phyloP scores from a whole-genome alignment of 2,113 vertebrate genomes.

The Dipodomys stephensi region DNA sequence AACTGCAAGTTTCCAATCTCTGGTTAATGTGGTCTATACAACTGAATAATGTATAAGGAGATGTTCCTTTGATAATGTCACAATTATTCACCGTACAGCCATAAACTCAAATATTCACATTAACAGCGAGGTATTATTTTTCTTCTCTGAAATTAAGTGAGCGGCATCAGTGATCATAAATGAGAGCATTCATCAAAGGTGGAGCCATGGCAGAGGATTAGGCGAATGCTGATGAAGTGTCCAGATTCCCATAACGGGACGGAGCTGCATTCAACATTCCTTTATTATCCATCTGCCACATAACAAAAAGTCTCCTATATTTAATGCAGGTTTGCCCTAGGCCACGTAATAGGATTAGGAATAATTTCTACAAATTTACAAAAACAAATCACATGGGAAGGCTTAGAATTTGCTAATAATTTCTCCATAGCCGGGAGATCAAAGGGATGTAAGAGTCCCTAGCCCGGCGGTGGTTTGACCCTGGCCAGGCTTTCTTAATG shows the following conservation, averaged over 20 bases:
- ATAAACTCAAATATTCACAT: slow-evolving; percentile 91
- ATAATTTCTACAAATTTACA: slow-evolving; percentile 99
- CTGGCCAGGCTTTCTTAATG: slow-evolving; percentile 97
- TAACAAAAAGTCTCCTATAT: slow-evolving; percentile 96
- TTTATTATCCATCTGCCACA: slow-evolving; percentile 92
- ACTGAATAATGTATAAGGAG: slow-evolving; percentile 91
- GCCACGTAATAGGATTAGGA: slow-evolving; percentile 99
- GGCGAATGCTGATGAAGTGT: slow-evolving; percentile 92
- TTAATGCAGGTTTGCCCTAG: slow-evolving; percentile 95
- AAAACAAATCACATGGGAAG: slow-evolving; percentile 99
- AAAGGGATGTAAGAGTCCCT: slow-evolving; percentile 93
- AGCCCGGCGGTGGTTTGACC: slow-evolving; percentile 97
- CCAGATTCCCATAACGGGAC: slow-evolving; percentile 95
- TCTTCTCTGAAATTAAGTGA: slow-evolving; percentile 91
- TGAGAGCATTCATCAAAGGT: slow-evolving; percentile 93
- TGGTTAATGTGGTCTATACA: slow-evolving; percentile 93
- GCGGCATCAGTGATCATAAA: slow-evolving; percentile 91
- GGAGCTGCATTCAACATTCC: slow-evolving; percentile 92
- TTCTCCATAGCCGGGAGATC: slow-evolving; percentile 99
- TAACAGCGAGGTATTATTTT: slow-evolving; percentile 90
- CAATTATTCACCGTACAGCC: slow-evolving; percentile 92
- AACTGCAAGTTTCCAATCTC: slow-evolving; percentile 93
- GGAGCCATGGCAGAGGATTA: slow-evolving; percentile 92
- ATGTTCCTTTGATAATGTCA: slow-evolving; percentile 92
- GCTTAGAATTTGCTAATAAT: slow-evolving; percentile 99